Conservation (phyloP, 1,140 invertebrate genomes). For the Bombus polaris region DNA sequence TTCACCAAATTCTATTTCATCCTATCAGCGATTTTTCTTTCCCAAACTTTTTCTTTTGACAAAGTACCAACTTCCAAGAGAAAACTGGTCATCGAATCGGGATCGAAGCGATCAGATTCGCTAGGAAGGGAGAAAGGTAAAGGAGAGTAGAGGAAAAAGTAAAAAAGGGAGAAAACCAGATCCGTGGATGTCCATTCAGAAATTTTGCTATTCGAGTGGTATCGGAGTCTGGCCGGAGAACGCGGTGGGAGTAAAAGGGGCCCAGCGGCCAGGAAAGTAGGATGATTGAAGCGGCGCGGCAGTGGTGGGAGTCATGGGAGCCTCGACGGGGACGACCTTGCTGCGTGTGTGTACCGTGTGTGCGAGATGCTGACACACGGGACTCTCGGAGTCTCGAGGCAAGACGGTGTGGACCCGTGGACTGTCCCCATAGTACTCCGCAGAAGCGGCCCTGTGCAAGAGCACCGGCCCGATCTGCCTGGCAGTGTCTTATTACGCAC, state of each 20-base stretch:
- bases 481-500: constrained; percentile 59
- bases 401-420: constrained; percentile 32
- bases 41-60: too few species aligned
- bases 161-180: background rate
- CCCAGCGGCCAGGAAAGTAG: constrained; percentile 45
- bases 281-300: constrained; percentile 35
- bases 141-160: background rate
- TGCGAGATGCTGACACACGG: constrained; percentile 5
- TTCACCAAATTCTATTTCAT: too few species aligned
- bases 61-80: too few species aligned
- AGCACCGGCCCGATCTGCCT: constrained; percentile 37
- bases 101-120: too few species aligned
- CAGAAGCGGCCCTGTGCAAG: constrained; percentile 43
- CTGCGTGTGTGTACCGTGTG: background rate
- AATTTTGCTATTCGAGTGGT: constrained; percentile 30
- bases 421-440: constrained; percentile 55
- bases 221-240: background rate
- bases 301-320: constrained; percentile 45
- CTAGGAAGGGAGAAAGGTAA: background rate
- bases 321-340: constrained; percentile 53
- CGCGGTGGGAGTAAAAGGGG: constrained; percentile 29
- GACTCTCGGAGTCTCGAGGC: constrained; percentile 3
- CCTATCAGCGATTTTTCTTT: too few species aligned
- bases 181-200: constrained; percentile 20
- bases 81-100: too few species aligned